Evolutionary conservation across 2,888 invertebrate species (phyloP), one percentile per base, ranked within the genome.

Genomic region (Aricia artaxerxes): DNA sequence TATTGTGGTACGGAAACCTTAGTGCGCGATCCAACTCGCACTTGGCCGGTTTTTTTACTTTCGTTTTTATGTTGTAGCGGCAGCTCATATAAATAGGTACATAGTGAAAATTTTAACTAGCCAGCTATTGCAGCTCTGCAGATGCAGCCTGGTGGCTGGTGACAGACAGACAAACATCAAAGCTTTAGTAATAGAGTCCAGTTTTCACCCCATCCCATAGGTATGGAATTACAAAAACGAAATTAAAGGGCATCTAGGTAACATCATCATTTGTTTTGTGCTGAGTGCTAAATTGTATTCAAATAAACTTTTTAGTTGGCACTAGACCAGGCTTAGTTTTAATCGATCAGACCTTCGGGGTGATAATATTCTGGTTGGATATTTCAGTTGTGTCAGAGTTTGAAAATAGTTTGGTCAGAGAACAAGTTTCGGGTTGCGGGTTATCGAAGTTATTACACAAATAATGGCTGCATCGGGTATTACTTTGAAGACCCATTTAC

Each of bases 371-470:
- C 24, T 24, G 31, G 35, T 76, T 57, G 13, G 31, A 44, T 49
- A 44, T 49, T 75, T 24, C 73, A 76, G 35, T 57, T 76, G 76
- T 53, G 16, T 76, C 57, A 13, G 53, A 16, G 53, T 75, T 44
- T 31, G 57, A 35, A 53, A 75, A 76, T 57, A 76, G 76, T 53
- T 76, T 57, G 53, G 57, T 57, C 76, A 57, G 76, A 49, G 53
- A 75, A 49, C 49, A 76, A 57, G 53, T 76, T 76, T 57, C 13
- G 53, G n/a, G 76, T 53, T 76, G 57, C 35, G 76, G 76, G 53
- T 76, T 76, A 76, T 76, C 76, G 7, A 76, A 76, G 31, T 57
- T 76, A 53, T 35, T 53, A 53, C 53, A 76, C 76, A 53, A 76
- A 35, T 76, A 76, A 53, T 35, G 11, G 35, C 76, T 57, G 76